Conservation (phyloP, 2,797 vertebrate species). For the Sciaenops ocellatus region DNA sequence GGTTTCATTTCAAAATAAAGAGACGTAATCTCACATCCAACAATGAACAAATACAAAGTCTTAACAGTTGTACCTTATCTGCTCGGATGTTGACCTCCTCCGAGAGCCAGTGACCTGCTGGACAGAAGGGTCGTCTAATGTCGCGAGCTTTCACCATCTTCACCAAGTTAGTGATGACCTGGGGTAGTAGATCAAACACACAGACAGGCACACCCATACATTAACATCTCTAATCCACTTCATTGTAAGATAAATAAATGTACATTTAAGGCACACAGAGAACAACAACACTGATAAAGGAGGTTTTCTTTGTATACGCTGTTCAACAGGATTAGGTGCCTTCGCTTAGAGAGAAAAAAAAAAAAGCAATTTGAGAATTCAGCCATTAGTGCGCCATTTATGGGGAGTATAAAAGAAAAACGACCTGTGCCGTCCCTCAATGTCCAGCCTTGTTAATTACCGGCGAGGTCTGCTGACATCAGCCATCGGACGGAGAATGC, state of each 20-base stretch:
- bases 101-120: conserved; percentile 96
- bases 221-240: conserved; percentile 18
- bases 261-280: background rate
- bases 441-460: conserved; percentile 81
- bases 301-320: background rate
- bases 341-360: conserved; percentile 34
- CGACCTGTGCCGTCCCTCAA: conserved; percentile 69
- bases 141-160: conserved; percentile 99
- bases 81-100: conserved; percentile 97
- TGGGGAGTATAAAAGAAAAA: conserved; percentile 81
- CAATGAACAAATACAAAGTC: background rate
- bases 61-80: conserved; percentile 90
- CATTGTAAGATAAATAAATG: background rate
- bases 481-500: conserved; percentile 59
- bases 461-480: conserved; percentile 79
- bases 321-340: conserved; percentile 51
- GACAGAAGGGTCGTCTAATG: conserved; percentile 96
- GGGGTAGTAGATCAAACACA: conserved; percentile 56
- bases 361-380: conserved; percentile 80
- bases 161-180: conserved; percentile 99
- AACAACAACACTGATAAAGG: conserved; percentile 23
- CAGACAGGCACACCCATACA: conserved; percentile 18
- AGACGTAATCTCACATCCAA: background rate
- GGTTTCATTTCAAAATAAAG: background rate
- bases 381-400: conserved; percentile 79